Conservation (phyloP, 2,888 invertebrate genomes). For the Caenorhabditis auriculariae region DNA sequence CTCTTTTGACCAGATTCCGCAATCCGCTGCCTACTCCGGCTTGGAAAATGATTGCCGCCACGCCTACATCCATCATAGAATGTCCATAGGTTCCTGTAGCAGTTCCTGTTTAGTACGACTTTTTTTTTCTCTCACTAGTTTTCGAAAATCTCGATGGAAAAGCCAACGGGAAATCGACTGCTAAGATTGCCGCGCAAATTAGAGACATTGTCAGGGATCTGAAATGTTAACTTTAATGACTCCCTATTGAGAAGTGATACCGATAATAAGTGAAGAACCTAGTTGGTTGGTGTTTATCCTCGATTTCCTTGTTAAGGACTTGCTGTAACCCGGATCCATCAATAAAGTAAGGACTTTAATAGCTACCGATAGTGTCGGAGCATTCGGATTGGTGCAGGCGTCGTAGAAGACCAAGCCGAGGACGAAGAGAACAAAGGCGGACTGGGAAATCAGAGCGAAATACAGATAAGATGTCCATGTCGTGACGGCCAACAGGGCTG, state of each 20-base stretch:
- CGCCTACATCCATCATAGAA: constrained; percentile 88
- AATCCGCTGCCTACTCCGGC: constrained; percentile 73
- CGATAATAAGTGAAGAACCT: constrained; percentile 54
- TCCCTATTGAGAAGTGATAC: no score
- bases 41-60: constrained; percentile 81
- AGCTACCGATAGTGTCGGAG: no score
- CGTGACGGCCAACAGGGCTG: constrained; percentile 36
- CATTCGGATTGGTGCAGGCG: no score
- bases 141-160: constrained; percentile 86
- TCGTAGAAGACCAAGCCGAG: constrained; percentile 16
- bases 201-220: constrained; percentile 66
- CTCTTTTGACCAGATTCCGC: no score
- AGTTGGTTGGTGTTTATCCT: constrained; percentile 44
- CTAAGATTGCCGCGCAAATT: constrained; percentile 82
- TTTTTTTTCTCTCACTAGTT: constrained; percentile 71
- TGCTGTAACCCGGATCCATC: no score
- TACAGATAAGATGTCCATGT: constrained; percentile 23
- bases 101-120: no score
- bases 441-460: constrained; percentile 9
- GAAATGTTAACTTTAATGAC: constrained; percentile 35
- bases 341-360: no score
- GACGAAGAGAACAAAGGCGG: constrained; percentile 5
- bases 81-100: constrained; percentile 49
- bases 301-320: constrained; percentile 34
- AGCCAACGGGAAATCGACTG: constrained; percentile 85